Percentiles rank a stretch among this genome's conserved stretches.
Evolutionary conservation across 2,113 vertebrate species (phyloP).

Genomic region (Sander vitreus): DNA sequence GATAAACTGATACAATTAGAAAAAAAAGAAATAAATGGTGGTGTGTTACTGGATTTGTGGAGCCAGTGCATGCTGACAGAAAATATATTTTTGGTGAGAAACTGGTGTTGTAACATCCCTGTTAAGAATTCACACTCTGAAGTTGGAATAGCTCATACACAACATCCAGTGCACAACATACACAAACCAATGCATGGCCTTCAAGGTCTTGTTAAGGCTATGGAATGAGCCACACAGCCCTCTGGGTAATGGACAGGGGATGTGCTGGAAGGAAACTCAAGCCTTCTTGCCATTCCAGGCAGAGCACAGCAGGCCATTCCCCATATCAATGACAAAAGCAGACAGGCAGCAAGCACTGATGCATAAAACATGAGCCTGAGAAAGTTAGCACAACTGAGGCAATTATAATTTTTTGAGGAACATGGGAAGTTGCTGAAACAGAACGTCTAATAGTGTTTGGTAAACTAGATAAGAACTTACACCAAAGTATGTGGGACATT

Average conservation of each 20-base stretch:
- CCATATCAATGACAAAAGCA: conserved; percentile 78
- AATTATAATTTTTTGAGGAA: conserved; percentile 52
- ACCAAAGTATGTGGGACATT: background rate
- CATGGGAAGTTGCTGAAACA: conserved; percentile 10
- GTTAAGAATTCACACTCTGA: background rate
- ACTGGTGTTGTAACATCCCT: background rate
- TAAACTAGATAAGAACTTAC: conserved; percentile 23
- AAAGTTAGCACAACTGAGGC: conserved; percentile 59
- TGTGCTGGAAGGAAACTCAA: conserved; percentile 72
- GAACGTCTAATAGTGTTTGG: conserved; percentile 24
- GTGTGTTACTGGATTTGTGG: background rate
- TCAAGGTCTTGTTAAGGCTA: conserved; percentile 68
- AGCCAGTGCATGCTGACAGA: background rate
- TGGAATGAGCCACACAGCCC: conserved; percentile 66
- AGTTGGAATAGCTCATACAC: background rate
- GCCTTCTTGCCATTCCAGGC: conserved; percentile 73
- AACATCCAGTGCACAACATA: conserved; percentile 5
- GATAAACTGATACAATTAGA: background rate
- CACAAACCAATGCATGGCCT: conserved; percentile 25
- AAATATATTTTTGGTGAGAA: background rate
- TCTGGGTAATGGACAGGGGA: conserved; percentile 73
- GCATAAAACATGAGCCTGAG: conserved; percentile 77
- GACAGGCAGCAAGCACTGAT: conserved; percentile 73
- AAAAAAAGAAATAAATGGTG: background rate
- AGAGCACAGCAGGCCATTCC: conserved; percentile 61